A percentile compares a stretch with the other conserved stretches of the same genome.
These are phyloP conservation scores for Pangasius larnaudii DNA, from an alignment of 2,797 vertebrate species.

Conservation along the genomic window DNA sequence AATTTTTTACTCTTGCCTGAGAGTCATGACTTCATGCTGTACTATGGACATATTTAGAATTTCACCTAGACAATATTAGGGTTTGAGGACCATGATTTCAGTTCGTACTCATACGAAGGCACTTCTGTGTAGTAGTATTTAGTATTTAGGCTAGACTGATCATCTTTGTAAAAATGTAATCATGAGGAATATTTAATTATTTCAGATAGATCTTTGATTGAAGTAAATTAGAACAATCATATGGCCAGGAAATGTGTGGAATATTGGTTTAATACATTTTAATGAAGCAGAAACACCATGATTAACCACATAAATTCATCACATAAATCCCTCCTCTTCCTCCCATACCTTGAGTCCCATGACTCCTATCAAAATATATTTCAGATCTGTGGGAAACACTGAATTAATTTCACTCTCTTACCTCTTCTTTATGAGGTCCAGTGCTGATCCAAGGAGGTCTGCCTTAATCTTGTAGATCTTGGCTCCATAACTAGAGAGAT, in stretches of 20 bases:
- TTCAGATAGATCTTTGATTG: neutral
- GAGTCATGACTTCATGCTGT: neutral
- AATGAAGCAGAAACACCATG: neutral
- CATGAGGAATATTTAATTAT: neutral
- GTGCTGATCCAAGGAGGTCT: slow-evolving; percentile 85
- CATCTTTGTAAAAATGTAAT: neutral
- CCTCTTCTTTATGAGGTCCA: slow-evolving; percentile 94
- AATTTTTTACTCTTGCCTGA: neutral
- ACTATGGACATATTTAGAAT: slow-evolving; percentile 3
- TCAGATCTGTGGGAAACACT: neutral
- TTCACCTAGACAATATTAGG: neutral
- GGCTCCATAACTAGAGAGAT: slow-evolving; percentile 86
- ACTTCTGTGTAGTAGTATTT: neutral
- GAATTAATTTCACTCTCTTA: slow-evolving; percentile 59
- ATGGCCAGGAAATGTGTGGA: neutral
- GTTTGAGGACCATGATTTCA: neutral
- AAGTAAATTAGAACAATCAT: neutral
- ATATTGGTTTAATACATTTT: neutral
- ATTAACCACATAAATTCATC: neutral
- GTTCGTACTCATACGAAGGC: neutral
- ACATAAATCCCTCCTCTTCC: neutral
- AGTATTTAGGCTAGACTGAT: neutral
- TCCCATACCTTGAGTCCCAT: neutral
- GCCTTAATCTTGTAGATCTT: slow-evolving; percentile 92
- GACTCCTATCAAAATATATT: neutral